Conservation (phyloP, 2,113 vertebrate species). For the Gavia stellata region DNA sequence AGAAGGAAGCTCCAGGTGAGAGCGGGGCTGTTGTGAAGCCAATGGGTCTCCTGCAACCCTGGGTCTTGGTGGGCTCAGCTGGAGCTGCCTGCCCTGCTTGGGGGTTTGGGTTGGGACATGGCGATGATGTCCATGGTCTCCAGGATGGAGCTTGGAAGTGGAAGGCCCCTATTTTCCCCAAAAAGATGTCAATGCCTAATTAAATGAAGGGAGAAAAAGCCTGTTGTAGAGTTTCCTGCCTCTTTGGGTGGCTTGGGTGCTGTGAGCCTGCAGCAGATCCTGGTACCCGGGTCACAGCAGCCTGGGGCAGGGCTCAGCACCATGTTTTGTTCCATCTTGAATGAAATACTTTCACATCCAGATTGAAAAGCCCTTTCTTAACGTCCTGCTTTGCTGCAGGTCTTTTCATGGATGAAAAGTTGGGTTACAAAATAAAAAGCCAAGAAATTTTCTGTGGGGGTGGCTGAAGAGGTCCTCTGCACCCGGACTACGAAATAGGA, state of each 20-base stretch:
- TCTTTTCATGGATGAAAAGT: not conserved
- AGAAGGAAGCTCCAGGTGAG: not conserved
- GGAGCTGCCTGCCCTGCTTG: fast-evolving
- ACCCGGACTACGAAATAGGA: not conserved
- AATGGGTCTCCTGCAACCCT: not conserved
- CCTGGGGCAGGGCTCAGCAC: not conserved
- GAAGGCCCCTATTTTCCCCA: not conserved
- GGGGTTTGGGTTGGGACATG: not conserved
- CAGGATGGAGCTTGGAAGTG: not conserved
- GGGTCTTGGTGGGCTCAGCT: not conserved
- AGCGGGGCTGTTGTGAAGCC: fast-evolving
- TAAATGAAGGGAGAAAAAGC: not conserved
- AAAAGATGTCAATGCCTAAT: not conserved
- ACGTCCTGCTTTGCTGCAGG: not conserved
- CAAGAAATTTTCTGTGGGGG: not conserved
- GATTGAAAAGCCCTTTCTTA: not conserved
- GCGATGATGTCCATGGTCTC: not conserved
- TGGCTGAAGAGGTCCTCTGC: not conserved
- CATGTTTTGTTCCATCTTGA: not conserved
- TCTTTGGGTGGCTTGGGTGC: not conserved
- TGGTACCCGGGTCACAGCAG: not conserved
- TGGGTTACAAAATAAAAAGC: not conserved
- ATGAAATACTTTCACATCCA: not conserved
- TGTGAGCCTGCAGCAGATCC: fast-evolving
- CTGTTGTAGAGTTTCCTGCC: not conserved